A percentile compares a stretch with the other conserved stretches of the same genome.
These are phyloP conservation scores for Odontomachus brunneus DNA, from an alignment of 1,140 invertebrate genomes.

Conservation along the genomic window DNA sequence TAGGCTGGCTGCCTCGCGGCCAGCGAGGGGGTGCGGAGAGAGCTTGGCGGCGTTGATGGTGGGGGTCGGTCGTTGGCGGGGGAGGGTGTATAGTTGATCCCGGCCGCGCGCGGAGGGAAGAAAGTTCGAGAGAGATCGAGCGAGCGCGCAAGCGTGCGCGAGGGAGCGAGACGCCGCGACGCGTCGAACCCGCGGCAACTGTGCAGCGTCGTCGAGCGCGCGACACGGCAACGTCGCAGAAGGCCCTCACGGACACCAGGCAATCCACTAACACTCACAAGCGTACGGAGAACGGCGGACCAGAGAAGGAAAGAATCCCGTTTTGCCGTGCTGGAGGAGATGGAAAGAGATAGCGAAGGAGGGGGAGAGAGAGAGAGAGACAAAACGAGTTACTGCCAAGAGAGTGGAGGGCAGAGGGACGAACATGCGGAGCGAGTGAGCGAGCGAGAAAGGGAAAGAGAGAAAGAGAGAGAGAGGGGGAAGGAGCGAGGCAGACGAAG, in stretches of 20 bases:
- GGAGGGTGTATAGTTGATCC: constrained; percentile 74
- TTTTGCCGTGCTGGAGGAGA: constrained; percentile 77
- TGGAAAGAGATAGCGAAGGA: constrained; percentile 49
- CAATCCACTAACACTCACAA: constrained; percentile 78
- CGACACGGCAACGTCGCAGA: constrained; percentile 72
- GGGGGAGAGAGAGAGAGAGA: background rate
- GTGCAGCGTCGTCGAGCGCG: constrained; percentile 53
- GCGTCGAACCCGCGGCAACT: constrained; percentile 74
- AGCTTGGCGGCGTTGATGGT: constrained; percentile 36
- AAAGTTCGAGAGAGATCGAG: constrained; percentile 43
- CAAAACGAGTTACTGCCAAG: too few relatives aligned
- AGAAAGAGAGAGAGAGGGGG: background rate
- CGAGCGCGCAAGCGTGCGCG: constrained; percentile 41
- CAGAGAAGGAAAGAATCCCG: constrained; percentile 84
- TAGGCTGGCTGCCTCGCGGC: constrained; percentile 74
- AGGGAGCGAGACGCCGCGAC: constrained; percentile 34
- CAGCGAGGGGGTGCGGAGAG: constrained; percentile 63
- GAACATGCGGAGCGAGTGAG: background rate
- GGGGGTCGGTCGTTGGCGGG: constrained; percentile 61
- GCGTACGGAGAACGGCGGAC: constrained; percentile 79
- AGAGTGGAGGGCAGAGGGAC: too few relatives aligned
- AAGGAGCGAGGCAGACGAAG: constrained; percentile 2
- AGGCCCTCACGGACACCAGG: constrained; percentile 79
- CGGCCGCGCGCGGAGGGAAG: constrained; percentile 59
- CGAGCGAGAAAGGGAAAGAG: constrained; percentile 22